Base-by-base conservation (phyloP, 2,113 vertebrate genomes). In the Xiphorhynchus elegans region DNA sequence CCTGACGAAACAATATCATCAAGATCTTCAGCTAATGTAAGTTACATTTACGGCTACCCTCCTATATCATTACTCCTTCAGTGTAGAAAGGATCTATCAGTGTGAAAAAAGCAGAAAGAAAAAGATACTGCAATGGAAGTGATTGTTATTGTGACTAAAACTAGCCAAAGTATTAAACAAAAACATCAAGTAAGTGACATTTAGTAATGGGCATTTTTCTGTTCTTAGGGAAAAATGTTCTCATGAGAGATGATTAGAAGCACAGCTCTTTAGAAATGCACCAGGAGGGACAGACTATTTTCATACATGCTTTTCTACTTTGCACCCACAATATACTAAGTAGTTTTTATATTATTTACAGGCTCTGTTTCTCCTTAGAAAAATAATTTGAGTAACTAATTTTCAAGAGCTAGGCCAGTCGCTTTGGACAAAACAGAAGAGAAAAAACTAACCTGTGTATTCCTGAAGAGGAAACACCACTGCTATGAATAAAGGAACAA, bases 301-400 rank as follows among this genome's bases (percentile, higher is more conserved):
- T 95, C 79, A 77, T 78, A 86, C 78, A 63, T 70, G 42, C 19
- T 84, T 81, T 95, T 92, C 60, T 90, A 68, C 64, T 95, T 94
- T 88, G 69, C 80, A 94, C 49, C 68, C 64, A 75, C 47, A 37
- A 60, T 3, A 1, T 40, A 75, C 24, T 60, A 53, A 75, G n/a
- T 56, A 53, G 13, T 19, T 86, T 93, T 90, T 67, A 29, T 85
- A 77, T 59, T 67, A 56, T 77, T 92, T 86, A 59, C 11, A 84
- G 44, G 10, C 21, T 75, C 33, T 95, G 80, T 75, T 96, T 94
- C 83, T 64, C 29, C 60, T 81, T 47, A 84, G 17, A 92, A 81
- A 60, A 86, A 64, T 78, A 35, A 87, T 81, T 64, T 64, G 9
- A 85, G 42, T 94, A 70, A 62, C 31, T 72, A 21, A 29, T 11